Evolutionary conservation across 2,113 vertebrate species (phyloP), one percentile per base, ranked within the genome.

Genomic region (Gadus chalcogrammus): DNA sequence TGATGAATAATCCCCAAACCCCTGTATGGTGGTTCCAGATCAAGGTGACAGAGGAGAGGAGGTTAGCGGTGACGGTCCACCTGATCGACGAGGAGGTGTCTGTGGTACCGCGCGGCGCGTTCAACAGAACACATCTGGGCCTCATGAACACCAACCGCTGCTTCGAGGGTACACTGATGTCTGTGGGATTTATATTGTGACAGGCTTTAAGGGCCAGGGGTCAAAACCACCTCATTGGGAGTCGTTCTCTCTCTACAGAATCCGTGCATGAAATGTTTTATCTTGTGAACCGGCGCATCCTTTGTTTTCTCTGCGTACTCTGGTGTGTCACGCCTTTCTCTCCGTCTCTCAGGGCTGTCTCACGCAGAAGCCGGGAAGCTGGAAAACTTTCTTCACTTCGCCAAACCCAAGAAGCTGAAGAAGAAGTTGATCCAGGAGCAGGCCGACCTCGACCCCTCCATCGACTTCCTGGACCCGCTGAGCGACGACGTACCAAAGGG

Each of bases 401-500:
- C 91, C 48, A 76, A 93, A 71, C 89, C 94, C 13, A 71, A 87
- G 65, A 86, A 88, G 12, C 82, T 88, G 74, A 95, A 94, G 88
- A 94, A 91, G 56, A 96, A 93, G 84, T 92, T 92, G 0, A 79
- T 95, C 72, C 85, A 94, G 65, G 90, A 94, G 86, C 93, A 92
- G 85, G 93, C 93, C 16, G 86, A 95, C n/a, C 69, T 94, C 72
- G 94, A 95, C 70, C 95, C 94, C 27, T 91, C 93, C 2, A 89
- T 90, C 5, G 96, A 98, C 80, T 98, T 98, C 80, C 84, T 99
- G 82, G 93, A 98, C 70, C 91, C 90, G 69, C 77, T 99, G 79
- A 94, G 93, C 73, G 90, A 97, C 18, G 96, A 99, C 77, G 84
- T 94, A 64, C 95, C 94, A 63, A 92, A 88, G 94, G 96, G 97